These are phyloP conservation scores for Callosobruchus maculatus DNA, from an alignment of 2,888 invertebrate species.

Conservation along the genomic window DNA sequence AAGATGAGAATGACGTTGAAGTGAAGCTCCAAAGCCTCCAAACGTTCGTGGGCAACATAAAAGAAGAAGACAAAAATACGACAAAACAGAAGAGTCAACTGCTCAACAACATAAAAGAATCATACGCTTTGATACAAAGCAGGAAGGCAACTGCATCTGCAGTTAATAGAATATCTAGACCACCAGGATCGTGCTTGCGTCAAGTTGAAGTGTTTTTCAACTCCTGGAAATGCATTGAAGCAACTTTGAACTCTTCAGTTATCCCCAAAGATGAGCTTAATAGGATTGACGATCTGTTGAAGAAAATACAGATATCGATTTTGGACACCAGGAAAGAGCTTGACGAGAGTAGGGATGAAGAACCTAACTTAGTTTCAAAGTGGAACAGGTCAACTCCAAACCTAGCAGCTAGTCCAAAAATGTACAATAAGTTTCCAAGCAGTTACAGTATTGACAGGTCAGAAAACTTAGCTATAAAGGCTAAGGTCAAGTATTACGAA, in stretches of 20 bases:
- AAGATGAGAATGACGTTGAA: constrained; percentile 16
- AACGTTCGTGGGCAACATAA: constrained; percentile 17
- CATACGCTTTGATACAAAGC: constrained; percentile 6
- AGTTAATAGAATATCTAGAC: not conserved
- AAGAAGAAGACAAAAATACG: constrained; percentile 12
- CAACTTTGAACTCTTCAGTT: constrained; percentile 14
- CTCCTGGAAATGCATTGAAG: constrained; percentile 17
- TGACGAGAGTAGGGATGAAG: not conserved
- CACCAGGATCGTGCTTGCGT: not conserved
- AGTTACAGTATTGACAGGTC: constrained; percentile 12
- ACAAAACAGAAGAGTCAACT: constrained; percentile 12
- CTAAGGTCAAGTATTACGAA: constrained; percentile 20
- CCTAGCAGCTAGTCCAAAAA: constrained; percentile 1
- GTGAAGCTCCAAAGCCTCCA: constrained; percentile 18
- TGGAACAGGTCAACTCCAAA: constrained; percentile 13
- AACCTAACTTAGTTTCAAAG: constrained; percentile 4
- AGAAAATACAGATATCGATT: constrained; percentile 11
- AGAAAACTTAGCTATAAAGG: constrained; percentile 14
- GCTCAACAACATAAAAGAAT: constrained; percentile 13
- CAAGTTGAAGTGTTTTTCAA: constrained; percentile 17
- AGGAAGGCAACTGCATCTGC: not conserved
- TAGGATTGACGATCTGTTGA: constrained; percentile 19
- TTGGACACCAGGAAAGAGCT: constrained; percentile 1
- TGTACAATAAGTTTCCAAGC: constrained; percentile 9
- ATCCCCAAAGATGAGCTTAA: constrained; percentile 18